phyloP scores from a whole-genome alignment of 2,888 invertebrate species.

The Acanthococcus lagerstroemiae region DNA sequence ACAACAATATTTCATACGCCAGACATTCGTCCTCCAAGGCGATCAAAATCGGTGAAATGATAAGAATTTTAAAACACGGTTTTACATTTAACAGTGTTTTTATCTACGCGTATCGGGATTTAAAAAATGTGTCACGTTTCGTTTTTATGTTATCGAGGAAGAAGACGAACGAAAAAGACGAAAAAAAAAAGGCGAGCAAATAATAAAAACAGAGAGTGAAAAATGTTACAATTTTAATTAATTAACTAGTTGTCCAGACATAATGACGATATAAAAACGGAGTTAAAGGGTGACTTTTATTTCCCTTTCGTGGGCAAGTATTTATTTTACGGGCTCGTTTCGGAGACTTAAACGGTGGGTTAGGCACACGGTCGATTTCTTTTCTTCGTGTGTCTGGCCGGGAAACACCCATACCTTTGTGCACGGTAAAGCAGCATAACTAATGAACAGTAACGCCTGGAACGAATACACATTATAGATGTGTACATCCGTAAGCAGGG shows the following conservation, averaged over 20 bases:
- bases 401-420: not conserved
- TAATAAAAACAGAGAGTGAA: not conserved
- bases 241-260: not conserved
- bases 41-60: too few relatives aligned
- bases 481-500: not conserved
- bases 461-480: not conserved
- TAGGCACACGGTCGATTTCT: not conserved
- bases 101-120: too few relatives aligned
- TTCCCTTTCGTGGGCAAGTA: too few relatives aligned
- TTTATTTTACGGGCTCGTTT: too few relatives aligned
- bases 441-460: not conserved
- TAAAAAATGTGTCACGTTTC: not conserved
- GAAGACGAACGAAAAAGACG: not conserved
- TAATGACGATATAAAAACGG: not conserved
- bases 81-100: too few relatives aligned
- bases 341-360: not conserved
- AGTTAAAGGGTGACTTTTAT: not conserved
- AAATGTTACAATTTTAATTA: not conserved
- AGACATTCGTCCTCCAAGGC: too few relatives aligned
- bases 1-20: too few relatives aligned
- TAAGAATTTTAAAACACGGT: too few relatives aligned
- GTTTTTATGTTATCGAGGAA: too few relatives aligned
- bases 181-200: not conserved
- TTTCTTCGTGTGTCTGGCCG: too few relatives aligned
- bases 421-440: constrained; percentile 1